Conservation (phyloP, 2,888 invertebrate genomes). For the Cacoxenus indagator region DNA sequence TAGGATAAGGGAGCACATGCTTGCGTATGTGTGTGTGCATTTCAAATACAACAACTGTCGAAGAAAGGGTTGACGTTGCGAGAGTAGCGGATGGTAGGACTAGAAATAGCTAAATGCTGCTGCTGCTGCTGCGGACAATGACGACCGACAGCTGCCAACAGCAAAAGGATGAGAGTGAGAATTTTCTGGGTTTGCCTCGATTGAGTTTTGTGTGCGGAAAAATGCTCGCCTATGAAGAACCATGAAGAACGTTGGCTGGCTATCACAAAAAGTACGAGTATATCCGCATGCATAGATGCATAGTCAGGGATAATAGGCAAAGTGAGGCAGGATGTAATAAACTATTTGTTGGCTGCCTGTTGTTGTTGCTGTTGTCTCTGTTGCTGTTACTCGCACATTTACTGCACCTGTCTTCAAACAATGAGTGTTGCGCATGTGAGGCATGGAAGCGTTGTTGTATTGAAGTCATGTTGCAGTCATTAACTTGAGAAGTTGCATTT, state of each 20-base stretch:
- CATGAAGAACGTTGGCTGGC: slow-evolving; percentile 8
- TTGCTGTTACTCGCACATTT: slow-evolving; percentile 28
- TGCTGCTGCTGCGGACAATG: slow-evolving; percentile 6
- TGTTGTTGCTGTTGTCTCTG: slow-evolving; percentile 3
- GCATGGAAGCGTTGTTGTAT: background rate
- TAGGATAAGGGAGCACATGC: background rate
- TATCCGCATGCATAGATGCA: slow-evolving; percentile 17
- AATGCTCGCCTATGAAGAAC: slow-evolving; percentile 17
- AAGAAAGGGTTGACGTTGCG: slow-evolving; percentile 1
- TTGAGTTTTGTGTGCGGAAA: slow-evolving; percentile 12
- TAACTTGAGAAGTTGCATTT: slow-evolving; percentile 46
- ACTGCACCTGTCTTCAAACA: slow-evolving; percentile 22
- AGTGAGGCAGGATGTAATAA: slow-evolving; percentile 33
- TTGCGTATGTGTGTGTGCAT: background rate
- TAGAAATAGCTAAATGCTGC: background rate
- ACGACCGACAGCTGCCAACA: slow-evolving; percentile 17
- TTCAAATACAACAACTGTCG: background rate
- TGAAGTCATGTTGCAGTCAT: slow-evolving; percentile 56
- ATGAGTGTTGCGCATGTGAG: slow-evolving; percentile 26
- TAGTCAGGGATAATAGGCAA: slow-evolving; percentile 34
- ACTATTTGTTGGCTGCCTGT: slow-evolving; percentile 13
- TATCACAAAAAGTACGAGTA: slow-evolving; percentile 10
- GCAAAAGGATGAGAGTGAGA: slow-evolving; percentile 1
- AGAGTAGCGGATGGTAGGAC: background rate
- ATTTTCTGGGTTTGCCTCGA: background rate